Evolutionary conservation across 2,797 vertebrate species (phyloP).

Genomic region (Thripadectes ignobilis): DNA sequence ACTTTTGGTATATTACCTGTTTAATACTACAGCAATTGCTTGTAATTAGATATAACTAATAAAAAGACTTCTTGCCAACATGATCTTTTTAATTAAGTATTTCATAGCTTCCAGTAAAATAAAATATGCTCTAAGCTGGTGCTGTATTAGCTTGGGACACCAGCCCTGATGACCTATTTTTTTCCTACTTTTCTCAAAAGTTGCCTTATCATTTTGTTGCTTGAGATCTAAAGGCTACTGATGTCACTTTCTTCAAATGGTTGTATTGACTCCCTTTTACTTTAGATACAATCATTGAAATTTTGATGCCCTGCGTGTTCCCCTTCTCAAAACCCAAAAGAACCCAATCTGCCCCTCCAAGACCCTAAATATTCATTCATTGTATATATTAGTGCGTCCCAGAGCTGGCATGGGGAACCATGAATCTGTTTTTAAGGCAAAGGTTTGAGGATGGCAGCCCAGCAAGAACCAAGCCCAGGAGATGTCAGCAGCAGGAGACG

Average conservation of each 20-base stretch:
- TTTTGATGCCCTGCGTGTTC: not conserved
- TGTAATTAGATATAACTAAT: constrained; percentile 41
- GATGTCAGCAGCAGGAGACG: not conserved
- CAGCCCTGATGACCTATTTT: not conserved
- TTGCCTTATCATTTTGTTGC: not conserved
- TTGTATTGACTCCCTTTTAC: not conserved
- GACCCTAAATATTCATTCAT: not conserved
- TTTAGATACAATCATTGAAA: not conserved
- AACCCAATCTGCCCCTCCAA: fast-evolving
- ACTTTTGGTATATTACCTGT: constrained; percentile 1
- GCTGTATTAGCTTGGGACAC: not conserved
- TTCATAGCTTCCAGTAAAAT: constrained; percentile 17
- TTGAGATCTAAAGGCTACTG: not conserved
- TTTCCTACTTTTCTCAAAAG: not conserved
- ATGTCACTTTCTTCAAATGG: not conserved
- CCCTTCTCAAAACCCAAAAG: not conserved
- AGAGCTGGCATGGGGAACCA: not conserved
- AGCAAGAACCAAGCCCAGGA: fast-evolving
- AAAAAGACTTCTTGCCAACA: constrained; percentile 17
- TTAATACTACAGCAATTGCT: constrained; percentile 41
- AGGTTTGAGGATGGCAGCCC: not conserved
- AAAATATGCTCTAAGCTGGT: not conserved
- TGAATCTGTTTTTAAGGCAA: not conserved
- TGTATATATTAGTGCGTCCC: too few species aligned
- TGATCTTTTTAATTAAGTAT: constrained; percentile 32